A percentile compares a stretch with the other conserved stretches of the same genome.
These are phyloP conservation scores for Xenus cinereus DNA, from an alignment of 2,113 vertebrate species.

Conservation along the genomic window DNA sequence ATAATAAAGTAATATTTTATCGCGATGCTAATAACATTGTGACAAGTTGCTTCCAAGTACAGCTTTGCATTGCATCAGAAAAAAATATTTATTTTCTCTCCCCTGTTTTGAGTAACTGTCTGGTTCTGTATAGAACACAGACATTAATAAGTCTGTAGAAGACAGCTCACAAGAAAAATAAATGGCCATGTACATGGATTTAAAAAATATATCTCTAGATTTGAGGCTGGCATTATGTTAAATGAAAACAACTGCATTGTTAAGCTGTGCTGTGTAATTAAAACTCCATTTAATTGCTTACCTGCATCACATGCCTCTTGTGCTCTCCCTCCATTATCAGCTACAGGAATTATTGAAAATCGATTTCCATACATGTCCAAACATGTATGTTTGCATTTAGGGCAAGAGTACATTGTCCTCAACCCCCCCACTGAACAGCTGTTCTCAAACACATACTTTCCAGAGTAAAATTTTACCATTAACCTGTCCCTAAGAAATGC, in stretches of 20 bases:
- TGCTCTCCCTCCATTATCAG: not conserved
- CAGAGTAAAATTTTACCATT: not conserved
- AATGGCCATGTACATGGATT: not conserved
- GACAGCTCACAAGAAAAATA: not conserved
- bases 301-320: rapidly evolving
- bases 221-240: not conserved
- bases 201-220: not conserved
- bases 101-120: not conserved
- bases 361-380: not conserved
- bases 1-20: not conserved
- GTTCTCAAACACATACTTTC: not conserved
- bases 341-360: too few species aligned
- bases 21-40: not conserved
- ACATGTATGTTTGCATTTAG: not conserved
- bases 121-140: not conserved
- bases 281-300: not conserved
- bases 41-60: not conserved
- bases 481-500: not conserved
- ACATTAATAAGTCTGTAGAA: not conserved
- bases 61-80: not conserved
- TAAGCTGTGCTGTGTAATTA: not conserved
- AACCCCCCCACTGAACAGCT: not conserved
- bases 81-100: not conserved
- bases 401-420: not conserved
- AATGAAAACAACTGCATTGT: not conserved